These are phyloP conservation scores for Halichoerus grypus DNA, from an alignment of 2,113 vertebrate species.

Conservation along the genomic window DNA sequence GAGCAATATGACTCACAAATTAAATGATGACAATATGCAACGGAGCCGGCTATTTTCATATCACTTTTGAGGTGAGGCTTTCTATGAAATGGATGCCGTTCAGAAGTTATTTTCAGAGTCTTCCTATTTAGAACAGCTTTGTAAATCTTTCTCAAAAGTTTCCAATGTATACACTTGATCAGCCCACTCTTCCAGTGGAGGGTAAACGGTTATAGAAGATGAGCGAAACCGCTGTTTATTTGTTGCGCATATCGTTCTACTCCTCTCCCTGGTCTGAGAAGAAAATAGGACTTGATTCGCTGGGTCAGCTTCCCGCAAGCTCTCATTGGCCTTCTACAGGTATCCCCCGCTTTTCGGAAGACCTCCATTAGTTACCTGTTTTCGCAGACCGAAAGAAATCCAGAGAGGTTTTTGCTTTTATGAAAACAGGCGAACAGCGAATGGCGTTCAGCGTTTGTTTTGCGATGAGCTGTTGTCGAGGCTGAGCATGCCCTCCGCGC, in stretches of 20 bases:
- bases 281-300: slow-evolving; percentile 5
- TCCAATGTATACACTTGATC: slow-evolving; percentile 15
- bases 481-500: fast-evolving
- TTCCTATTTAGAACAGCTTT: neutral
- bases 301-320: neutral
- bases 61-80: neutral
- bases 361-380: neutral
- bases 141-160: slow-evolving; percentile 39
- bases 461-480: neutral
- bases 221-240: slow-evolving; percentile 14
- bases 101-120: neutral
- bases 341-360: neutral
- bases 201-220: slow-evolving; percentile 35
- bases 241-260: neutral
- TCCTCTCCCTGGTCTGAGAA: neutral
- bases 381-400: neutral
- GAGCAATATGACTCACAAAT: neutral
- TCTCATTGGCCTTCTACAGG: neutral
- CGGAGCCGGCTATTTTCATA: neutral
- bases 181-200: neutral
- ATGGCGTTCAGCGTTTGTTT: neutral
- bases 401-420: neutral
- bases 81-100: neutral
- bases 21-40: neutral
- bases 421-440: neutral